Evolutionary conservation across 2,888 invertebrate genomes (phyloP).

Genomic region (Gerris lacustris): DNA sequence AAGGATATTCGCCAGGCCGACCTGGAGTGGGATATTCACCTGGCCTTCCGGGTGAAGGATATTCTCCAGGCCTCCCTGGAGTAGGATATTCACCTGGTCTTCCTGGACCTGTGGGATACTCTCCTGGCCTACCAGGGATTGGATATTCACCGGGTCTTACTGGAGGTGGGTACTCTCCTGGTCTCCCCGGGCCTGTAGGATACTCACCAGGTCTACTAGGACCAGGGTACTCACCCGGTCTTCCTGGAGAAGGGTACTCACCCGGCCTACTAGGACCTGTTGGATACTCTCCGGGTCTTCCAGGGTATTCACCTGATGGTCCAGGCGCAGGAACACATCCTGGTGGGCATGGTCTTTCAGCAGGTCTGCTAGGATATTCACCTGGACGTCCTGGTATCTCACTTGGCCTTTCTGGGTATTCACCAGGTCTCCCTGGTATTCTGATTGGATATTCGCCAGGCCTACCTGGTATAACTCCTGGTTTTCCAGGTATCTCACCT

Average conservation of each 20-base stretch:
- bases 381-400: conserved; percentile 17
- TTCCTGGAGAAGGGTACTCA: conserved; percentile 16
- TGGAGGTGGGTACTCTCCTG: conserved; percentile 13
- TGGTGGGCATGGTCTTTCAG: conserved; percentile 15
- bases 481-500: conserved; percentile 13
- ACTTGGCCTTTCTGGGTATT: conserved; percentile 18
- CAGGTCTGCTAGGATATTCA: conserved; percentile 19
- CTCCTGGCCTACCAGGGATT: conserved; percentile 13
- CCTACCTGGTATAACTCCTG: conserved; percentile 9
- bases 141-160: conserved; percentile 19
- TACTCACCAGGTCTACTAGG: conserved; percentile 12
- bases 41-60: conserved; percentile 19
- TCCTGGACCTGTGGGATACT: conserved; percentile 17
- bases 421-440: conserved; percentile 18
- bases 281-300: conserved; percentile 16
- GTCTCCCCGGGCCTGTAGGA: conserved; percentile 9
- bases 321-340: conserved; percentile 17
- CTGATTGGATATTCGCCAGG: conserved; percentile 12
- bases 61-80: conserved; percentile 22
- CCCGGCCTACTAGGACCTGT: conserved; percentile 20
- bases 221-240: conserved; percentile 16
- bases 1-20: conserved; percentile 15
- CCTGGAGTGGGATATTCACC: conserved; percentile 19
- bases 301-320: conserved; percentile 14
- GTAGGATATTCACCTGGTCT: conserved; percentile 17